Evolutionary conservation across 2,888 invertebrate species (phyloP).

Genomic region (Pachymerium ferrugineum): DNA sequence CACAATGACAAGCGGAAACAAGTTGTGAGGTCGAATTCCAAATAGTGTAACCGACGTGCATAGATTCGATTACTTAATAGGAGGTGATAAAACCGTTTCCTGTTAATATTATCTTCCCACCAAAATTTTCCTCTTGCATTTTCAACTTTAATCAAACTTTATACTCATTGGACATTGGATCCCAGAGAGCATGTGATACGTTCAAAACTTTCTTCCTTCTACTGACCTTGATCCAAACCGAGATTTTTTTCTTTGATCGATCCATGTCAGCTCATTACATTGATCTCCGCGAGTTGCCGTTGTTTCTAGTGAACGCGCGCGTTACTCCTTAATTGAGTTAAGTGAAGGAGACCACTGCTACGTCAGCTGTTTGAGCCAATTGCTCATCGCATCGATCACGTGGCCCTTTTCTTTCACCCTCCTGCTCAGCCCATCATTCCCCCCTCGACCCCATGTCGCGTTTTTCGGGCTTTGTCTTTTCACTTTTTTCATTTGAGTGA

Average conservation of each 20-base stretch:
- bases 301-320: background rate
- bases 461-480: background rate
- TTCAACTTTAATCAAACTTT: background rate
- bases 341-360: background rate
- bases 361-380: constrained; percentile 12
- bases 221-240: background rate
- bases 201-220: background rate
- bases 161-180: background rate
- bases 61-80: too few species aligned
- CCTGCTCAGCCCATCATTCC: background rate
- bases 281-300: background rate
- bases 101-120: background rate
- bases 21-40: background rate
- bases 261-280: background rate
- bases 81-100: too few species aligned
- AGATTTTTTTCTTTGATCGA: background rate
- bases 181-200: background rate
- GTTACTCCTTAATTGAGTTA: constrained; percentile 11
- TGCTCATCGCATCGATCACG: constrained; percentile 22
- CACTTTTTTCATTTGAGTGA: too few species aligned
- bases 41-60: background rate
- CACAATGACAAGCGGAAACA: background rate
- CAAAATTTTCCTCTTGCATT: background rate
- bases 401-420: background rate
- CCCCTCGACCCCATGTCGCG: background rate